phyloP scores from a whole-genome alignment of 2,888 invertebrate genomes.

The Drosophila pseudotalamancana region DNA sequence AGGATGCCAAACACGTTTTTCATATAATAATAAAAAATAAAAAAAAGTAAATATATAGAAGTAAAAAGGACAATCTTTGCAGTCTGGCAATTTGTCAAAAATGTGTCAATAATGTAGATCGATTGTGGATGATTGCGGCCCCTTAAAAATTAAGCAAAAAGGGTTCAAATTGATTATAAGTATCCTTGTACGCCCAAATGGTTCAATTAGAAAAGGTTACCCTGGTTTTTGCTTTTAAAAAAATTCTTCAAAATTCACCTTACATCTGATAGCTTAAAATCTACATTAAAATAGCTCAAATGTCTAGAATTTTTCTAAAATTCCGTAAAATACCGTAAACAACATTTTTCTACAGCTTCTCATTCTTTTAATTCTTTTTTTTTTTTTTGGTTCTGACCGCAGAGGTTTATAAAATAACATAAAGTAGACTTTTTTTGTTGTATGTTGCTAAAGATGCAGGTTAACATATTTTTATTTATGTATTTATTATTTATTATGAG shows the following conservation, averaged over 20 bases:
- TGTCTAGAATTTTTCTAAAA: background rate
- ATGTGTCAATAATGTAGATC: conserved; percentile 79
- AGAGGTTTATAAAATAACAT: too few relatives aligned
- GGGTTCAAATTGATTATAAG: conserved; percentile 56
- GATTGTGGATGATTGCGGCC: conserved; percentile 59
- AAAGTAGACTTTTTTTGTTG: too few relatives aligned
- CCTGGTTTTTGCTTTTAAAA: conserved; percentile 6
- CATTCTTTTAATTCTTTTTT: too few relatives aligned
- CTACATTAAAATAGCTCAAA: conserved; percentile 3
- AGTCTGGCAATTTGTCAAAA: conserved; percentile 75
- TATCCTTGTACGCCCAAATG: conserved; percentile 21
- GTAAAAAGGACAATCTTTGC: conserved; percentile 44
- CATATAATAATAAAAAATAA: conserved; percentile 30
- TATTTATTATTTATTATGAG: too few relatives aligned
- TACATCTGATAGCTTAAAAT: conserved; percentile 7
- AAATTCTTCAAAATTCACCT: conserved; percentile 4
- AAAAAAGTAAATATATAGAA: conserved; percentile 9
- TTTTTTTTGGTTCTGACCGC: too few relatives aligned
- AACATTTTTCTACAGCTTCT: background rate
- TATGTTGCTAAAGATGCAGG: too few relatives aligned
- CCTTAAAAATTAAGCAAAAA: conserved; percentile 59
- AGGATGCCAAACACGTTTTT: conserved; percentile 67
- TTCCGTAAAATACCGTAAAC: background rate
- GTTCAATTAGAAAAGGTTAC: conserved; percentile 11
- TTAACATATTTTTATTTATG: too few relatives aligned